Conservation (phyloP, 2,797 vertebrate genomes). For the Dicrostonyx torquatus region DNA sequence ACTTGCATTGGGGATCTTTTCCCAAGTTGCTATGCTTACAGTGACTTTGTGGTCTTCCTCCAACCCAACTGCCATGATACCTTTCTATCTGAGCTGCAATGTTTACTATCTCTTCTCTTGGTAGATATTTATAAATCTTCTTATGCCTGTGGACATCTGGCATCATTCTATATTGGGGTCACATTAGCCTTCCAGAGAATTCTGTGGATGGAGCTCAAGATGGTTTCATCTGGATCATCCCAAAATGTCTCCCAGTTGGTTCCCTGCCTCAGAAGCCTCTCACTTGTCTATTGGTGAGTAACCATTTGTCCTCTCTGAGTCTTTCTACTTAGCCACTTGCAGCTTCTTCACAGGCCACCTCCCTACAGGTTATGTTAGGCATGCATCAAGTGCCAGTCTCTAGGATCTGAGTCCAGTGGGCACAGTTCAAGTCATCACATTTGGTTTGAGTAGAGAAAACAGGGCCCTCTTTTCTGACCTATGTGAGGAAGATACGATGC, state of each 20-base stretch:
- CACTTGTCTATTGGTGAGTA: background rate
- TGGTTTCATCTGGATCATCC: background rate
- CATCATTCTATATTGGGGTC: background rate
- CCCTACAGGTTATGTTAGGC: background rate
- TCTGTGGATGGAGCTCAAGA: background rate
- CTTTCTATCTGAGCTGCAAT: background rate
- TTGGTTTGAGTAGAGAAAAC: background rate
- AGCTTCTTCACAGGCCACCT: background rate
- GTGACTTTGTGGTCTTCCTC: too few species aligned
- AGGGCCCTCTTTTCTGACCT: fast-evolving
- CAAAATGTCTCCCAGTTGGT: background rate
- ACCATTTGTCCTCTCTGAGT: background rate
- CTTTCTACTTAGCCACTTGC: background rate
- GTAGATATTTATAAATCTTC: background rate
- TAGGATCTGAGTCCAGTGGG: background rate
- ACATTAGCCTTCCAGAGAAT: background rate
- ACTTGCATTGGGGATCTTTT: too few species aligned
- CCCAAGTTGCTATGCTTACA: too few species aligned
- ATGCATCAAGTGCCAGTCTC: background rate
- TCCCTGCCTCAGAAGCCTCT: background rate
- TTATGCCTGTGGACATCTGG: background rate
- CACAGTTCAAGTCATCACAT: background rate
- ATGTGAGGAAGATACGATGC: background rate
- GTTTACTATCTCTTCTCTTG: background rate
- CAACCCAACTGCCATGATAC: too few species aligned